These are phyloP conservation scores for Scaptodrosophila latifasciaeformis DNA, from an alignment of 2,888 invertebrate species.

Conservation along the genomic window DNA sequence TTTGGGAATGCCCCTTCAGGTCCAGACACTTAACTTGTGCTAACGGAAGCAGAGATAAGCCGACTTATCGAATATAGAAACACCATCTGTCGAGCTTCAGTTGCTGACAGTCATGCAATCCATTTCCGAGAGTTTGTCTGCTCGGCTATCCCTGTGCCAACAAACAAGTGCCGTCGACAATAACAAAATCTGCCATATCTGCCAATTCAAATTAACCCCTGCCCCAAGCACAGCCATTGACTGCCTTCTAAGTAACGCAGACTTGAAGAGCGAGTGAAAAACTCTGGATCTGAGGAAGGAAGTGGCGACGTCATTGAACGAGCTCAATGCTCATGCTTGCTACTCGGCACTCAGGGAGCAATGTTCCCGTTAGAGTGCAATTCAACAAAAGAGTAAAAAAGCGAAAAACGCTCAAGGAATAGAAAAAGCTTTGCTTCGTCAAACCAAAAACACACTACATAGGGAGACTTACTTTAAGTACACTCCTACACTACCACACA, in stretches of 20 bases:
- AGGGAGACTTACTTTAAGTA: too few relatives aligned
- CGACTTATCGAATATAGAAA: not conserved
- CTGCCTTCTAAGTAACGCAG: not conserved
- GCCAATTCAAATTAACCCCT: slow-evolving; percentile 15
- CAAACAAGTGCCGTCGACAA: not conserved
- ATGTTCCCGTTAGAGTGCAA: slow-evolving; percentile 12
- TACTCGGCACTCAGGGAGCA: slow-evolving; percentile 1
- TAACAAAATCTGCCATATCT: not conserved
- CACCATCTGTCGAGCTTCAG: not conserved
- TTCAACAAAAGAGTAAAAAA: slow-evolving; percentile 16
- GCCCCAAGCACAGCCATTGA: too few relatives aligned
- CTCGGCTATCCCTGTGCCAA: not conserved
- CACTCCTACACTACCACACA: too few relatives aligned
- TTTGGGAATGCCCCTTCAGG: too few relatives aligned
- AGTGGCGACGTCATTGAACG: not conserved
- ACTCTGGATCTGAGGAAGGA: not conserved
- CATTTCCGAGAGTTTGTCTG: not conserved
- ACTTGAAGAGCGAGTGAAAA: not conserved
- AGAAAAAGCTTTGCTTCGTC: slow-evolving; percentile 9
- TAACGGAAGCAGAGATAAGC: not conserved
- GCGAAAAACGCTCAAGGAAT: slow-evolving; percentile 11
- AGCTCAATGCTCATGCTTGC: slow-evolving; percentile 2
- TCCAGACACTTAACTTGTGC: too few relatives aligned
- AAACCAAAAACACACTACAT: not conserved
- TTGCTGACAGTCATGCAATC: not conserved